Base-by-base conservation (phyloP, 2,113 vertebrate species). In the Trochalopteron elliotii region DNA sequence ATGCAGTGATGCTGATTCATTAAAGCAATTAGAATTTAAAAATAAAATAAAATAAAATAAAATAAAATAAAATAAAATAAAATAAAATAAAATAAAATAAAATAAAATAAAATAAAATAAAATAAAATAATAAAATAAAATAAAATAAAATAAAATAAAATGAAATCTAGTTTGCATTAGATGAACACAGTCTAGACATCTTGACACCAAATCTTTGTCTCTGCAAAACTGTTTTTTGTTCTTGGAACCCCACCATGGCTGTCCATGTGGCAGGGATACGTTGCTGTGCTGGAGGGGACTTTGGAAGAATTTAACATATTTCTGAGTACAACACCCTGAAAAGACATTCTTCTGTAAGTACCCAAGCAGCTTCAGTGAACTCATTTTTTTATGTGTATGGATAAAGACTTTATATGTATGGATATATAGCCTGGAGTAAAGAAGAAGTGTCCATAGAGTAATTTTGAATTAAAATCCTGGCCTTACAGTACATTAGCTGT, bases 401-500 rank as follows among this genome's bases (percentile, higher is more conserved):
- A 44, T 85, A 57, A 87, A 87, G 57, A 7, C n/a, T 87, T 89
- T 55, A 27, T 83, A 35, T 55, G 24, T 55, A n/a, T 35, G 76
- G 63, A 52, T 91, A 49, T 55, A 57, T 68, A 85, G 45, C 59
- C 78, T 55, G 47, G 69, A 80, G 87, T 57, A 79, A 93, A 79
- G 63, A 86, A 57, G 56, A 65, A 90, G 28, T 67, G 52, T 35
- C 82, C 19, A 17, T 57, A 63, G 16, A 67, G 33, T n/a, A 49
- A 74, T 90, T 95, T 67, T 70, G 56, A 90, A 94, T 94, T 81
- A 83, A 83, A 93, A 88, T 52, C 7, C 0, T 33, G 25, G 39
- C 67, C 71, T 61, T 90, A 83, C 10, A 93, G 85, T 93, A 83
- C 64, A 85, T 96, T 93, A 96, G 27, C 75, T 87, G 63, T 90